Percentiles rank a stretch among this genome's conserved stretches.
Conservation (phyloP, 2,113 vertebrate genomes). For the Cyprinus carpio region DNA sequence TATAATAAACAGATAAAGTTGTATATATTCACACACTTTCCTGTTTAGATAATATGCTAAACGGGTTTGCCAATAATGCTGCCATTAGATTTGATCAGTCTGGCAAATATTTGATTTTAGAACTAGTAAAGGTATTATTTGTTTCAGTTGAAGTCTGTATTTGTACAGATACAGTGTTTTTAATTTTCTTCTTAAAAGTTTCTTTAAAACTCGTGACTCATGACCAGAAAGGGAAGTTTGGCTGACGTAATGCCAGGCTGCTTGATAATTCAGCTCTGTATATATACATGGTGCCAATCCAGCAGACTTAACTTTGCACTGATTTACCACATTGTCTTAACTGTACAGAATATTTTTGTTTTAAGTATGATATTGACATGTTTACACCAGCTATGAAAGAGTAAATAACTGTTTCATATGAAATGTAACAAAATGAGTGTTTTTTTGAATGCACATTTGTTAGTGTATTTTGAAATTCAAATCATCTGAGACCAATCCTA, state of each 20-base stretch:
- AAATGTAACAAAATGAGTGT: conserved; percentile 29
- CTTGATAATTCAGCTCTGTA: neutral
- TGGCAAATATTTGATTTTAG: neutral
- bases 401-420: conserved; percentile 54
- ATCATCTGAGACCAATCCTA: conserved; percentile 18
- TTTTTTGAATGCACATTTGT: conserved; percentile 8
- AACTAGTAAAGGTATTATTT: neutral
- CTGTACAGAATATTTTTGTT: neutral
- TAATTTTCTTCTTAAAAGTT: neutral
- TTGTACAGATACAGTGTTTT: too few relatives aligned
- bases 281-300: conserved; percentile 19
- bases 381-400: conserved; percentile 14
- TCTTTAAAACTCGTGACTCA: neutral
- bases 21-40: neutral
- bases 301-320: conserved; percentile 61
- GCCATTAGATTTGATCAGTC: neutral
- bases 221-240: neutral
- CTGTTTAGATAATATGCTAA: neutral
- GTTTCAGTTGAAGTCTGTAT: neutral
- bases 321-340: conserved; percentile 63
- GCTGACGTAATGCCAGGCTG: neutral
- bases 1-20: neutral
- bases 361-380: neutral
- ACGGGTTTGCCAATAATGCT: neutral
- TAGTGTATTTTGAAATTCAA: neutral